A percentile compares a stretch with the other conserved stretches of the same genome.
Evolutionary conservation across 2,113 vertebrate species (phyloP).

Genomic region (Albula goreensis): DNA sequence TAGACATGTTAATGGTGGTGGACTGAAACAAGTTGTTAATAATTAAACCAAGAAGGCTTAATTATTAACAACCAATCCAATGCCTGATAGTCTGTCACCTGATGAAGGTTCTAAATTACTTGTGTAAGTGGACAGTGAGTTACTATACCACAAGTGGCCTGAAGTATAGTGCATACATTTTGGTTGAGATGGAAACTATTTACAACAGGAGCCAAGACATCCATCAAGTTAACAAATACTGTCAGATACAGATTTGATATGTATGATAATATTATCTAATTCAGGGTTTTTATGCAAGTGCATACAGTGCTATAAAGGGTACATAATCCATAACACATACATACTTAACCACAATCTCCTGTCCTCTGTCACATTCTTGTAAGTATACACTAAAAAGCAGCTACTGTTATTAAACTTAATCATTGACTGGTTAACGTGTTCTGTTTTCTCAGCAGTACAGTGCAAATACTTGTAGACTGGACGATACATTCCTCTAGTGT

Average conservation of each 20-base stretch:
- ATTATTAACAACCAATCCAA: background rate
- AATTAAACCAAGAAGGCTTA: background rate
- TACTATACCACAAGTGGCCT: background rate
- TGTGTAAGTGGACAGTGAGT: background rate
- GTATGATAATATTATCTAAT: no score
- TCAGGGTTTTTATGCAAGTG: no score
- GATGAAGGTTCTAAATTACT: background rate
- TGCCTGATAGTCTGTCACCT: background rate
- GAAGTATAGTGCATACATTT: background rate
- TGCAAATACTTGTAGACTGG: background rate
- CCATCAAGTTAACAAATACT: no score
- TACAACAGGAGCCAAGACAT: no score
- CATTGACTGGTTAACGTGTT: background rate
- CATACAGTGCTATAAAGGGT: no score
- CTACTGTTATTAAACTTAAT: background rate
- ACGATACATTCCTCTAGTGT: no score
- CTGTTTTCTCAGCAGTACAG: background rate
- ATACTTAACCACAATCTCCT: no score
- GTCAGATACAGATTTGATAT: no score
- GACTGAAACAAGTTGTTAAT: no score
- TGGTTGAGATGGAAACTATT: background rate
- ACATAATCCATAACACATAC: no score
- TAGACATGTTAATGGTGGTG: no score
- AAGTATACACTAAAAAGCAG: background rate
- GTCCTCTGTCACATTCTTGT: no score